Evolutionary conservation across 1,140 invertebrate species (phyloP), one percentile per base, ranked within the genome.

Genomic region (Macrostomum lignano): DNA sequence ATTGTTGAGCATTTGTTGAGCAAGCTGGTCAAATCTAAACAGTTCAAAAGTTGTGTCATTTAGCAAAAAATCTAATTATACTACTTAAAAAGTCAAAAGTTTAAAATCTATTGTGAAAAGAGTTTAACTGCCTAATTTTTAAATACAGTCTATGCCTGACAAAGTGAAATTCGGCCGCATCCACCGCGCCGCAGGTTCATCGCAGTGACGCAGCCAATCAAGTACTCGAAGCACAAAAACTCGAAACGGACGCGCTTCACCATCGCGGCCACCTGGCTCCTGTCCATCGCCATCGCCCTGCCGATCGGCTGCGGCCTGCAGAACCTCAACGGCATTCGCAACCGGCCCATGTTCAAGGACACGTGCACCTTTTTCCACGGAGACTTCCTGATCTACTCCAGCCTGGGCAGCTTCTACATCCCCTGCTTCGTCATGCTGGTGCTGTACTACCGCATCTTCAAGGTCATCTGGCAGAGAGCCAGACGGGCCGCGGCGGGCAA

Each of bases 391-490:
- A 74, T 96, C 42, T 86, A 82, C 56, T 94, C 82, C 7, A 94
- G 84, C 25, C 66, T 96, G 44, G 77, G 74, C 33, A 94, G 86
- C 41, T 98, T 98, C 67, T 98, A 93, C 58, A 91, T 96, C 48
- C 88, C 88, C 3, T 94, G 84, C 57, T 71, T 91, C 46, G 79
- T 91, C 46, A 94, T 98, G 82, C 75, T 94, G 49, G 79, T 82
- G 56, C 69, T 98, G 19, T 98, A 98, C 56, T 91, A 79, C 61
- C 77, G 72, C 61, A 96, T 96, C 62, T 94, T 96, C 62, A 76
- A 48, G 71, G 72, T 71, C 19, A 61, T 93, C 46, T 65, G 73
- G 25, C 69, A 71, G 39, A 65, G 81, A 41, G 77, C 78, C n/a
- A n/a, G n/a, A n/a, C n/a, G n/a, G n/a, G n/a, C n/a, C n/a, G n/a